phyloP scores from a whole-genome alignment of 2,797 vertebrate genomes.

The Tiaroga cobitis region DNA sequence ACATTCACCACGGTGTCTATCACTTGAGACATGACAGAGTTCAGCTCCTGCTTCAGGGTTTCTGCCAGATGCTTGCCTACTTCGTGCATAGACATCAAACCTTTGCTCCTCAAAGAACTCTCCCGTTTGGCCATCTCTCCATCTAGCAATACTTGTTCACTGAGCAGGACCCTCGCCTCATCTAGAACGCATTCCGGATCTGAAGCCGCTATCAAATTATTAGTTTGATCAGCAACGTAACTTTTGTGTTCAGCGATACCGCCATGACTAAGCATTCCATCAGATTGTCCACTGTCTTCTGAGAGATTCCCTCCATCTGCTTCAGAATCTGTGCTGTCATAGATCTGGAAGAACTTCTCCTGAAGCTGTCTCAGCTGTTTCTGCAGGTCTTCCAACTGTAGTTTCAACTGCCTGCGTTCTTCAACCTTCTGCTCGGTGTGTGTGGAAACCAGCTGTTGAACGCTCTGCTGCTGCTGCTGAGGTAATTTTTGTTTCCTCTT shows the following conservation, averaged over 20 bases:
- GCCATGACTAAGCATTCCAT: constrained; percentile 78
- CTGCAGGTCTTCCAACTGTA: constrained; percentile 99
- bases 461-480: constrained; percentile 98
- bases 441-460: constrained; percentile 96
- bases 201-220: constrained; percentile 92
- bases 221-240: constrained; percentile 81
- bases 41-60: constrained; percentile 96
- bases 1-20: constrained; percentile 99
- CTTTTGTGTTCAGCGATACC: constrained; percentile 80
- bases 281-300: constrained; percentile 93
- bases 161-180: constrained; percentile 88
- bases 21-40: constrained; percentile 97
- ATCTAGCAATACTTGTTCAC: constrained; percentile 87
- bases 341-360: constrained; percentile 99
- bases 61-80: constrained; percentile 96
- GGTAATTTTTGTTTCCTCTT: constrained; percentile 99
- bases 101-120: constrained; percentile 77
- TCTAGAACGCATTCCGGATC: constrained; percentile 94
- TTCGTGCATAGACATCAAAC: constrained; percentile 83
- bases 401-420: constrained; percentile 95
- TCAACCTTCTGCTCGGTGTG: constrained; percentile 96
- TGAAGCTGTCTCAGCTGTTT: constrained; percentile 99
- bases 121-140: constrained; percentile 88
- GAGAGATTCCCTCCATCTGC: constrained; percentile 90
- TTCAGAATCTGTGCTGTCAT: constrained; percentile 94